Base-by-base conservation (phyloP, 2,113 vertebrate genomes). In the Ctenomys sociabilis region DNA sequence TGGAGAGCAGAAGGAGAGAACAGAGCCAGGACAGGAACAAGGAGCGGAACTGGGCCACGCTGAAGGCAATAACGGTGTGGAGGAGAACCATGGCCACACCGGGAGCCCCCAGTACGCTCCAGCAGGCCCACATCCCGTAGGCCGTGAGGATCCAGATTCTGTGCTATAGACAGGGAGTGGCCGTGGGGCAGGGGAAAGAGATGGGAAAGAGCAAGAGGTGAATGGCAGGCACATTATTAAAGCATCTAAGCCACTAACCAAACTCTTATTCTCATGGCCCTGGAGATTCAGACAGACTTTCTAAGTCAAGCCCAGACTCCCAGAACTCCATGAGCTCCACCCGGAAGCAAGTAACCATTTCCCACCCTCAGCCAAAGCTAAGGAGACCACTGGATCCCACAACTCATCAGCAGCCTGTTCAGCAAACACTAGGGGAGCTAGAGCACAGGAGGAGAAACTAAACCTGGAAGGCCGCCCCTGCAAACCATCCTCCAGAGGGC, bases 101-200 rank as follows among this genome's bases (percentile, higher is more conserved):
- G n/a, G 98, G 99, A 57, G 97, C 59, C 24, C 99, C 99, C 94
- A 99, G 97, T n/a, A 99, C 97, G 75, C 98, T 96, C 97, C 98
- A 98, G 98, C 99, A 99, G 90, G 99, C 99, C 95, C 98, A 91
- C 96, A 99, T 96, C 43, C 99, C 99, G 24, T 99, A 99, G 37
- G 96, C 49, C 45, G 98, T 98, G 82, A 99, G 98, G 68, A 98
- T 98, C 93, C 98, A 99, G 3, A 98, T 98, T 94, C 98, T 99
- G 90, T 98, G 97, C 99, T 99, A 98, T 94, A 85, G 84, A 66
- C 37, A 22, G 78, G 24, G 88, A 75, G 83, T 49, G 89, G n/a
- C 19, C 70, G 64, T 30, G 96, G 7, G 96, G 89, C 68, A n/a
- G 59, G 5, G 35, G 1, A 4, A 17, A 16, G 37, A 16, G 37